A percentile compares a stretch with the other conserved stretches of the same genome.
Conservation (phyloP, 2,888 invertebrate genomes). For the Patella pellucida region DNA sequence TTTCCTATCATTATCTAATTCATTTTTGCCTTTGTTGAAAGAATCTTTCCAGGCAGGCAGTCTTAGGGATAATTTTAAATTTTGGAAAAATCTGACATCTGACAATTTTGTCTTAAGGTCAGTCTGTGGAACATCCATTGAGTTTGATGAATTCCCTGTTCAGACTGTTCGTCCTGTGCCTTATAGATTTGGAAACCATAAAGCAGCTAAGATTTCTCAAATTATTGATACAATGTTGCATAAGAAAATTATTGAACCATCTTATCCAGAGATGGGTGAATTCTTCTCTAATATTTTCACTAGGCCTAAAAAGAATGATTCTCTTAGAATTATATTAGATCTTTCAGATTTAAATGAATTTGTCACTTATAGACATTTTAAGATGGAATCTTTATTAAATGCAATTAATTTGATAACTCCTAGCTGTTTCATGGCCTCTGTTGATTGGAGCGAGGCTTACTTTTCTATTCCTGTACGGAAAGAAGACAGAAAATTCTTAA, state of each 20-base stretch:
- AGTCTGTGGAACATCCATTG: background rate
- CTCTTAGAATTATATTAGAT: constrained; percentile 26
- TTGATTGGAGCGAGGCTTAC: constrained; percentile 27
- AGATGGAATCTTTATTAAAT: constrained; percentile 26
- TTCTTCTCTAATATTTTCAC: constrained; percentile 29
- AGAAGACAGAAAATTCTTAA: constrained; percentile 14
- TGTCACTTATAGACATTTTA: constrained; percentile 27
- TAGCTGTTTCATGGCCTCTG: constrained; percentile 19
- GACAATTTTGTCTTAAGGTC: constrained; percentile 6
- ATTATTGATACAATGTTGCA: background rate
- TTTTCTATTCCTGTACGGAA: constrained; percentile 18
- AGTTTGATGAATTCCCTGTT: background rate
- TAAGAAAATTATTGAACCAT: constrained; percentile 6
- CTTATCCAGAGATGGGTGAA: constrained; percentile 6
- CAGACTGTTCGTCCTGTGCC: background rate
- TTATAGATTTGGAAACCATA: background rate
- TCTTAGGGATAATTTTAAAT: background rate
- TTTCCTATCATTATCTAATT: background rate
- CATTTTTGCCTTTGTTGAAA: background rate
- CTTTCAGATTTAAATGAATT: constrained; percentile 19
- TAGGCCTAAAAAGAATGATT: constrained; percentile 24
- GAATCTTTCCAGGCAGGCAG: background rate
- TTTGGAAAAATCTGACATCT: constrained; percentile 17
- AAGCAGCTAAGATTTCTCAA: constrained; percentile 7
- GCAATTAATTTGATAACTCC: constrained; percentile 18